Evolutionary conservation across 37 sponge, comb jelly and placozoan genomes (phyloP).

Genomic region (Hexactinellida sp.): DNA sequence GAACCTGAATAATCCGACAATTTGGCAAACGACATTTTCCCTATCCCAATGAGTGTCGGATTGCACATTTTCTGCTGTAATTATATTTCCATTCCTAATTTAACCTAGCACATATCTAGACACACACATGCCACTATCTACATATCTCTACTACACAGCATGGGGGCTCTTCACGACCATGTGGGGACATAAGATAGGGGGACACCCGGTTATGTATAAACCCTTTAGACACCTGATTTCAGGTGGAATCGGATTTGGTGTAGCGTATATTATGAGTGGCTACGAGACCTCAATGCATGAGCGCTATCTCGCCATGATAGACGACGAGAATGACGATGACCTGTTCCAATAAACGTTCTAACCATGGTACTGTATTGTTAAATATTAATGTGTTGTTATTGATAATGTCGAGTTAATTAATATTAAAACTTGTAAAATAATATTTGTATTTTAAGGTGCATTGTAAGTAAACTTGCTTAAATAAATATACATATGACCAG

Average conservation of each 20-base stretch:
- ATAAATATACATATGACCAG: no score
- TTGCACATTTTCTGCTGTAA: no score
- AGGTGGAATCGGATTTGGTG: background rate
- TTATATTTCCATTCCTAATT: no score
- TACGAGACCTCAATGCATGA: background rate
- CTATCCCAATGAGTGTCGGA: no score
- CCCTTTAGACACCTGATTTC: background rate
- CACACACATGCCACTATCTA: background rate
- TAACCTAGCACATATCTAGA: no score
- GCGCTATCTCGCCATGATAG: background rate
- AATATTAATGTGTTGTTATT: no score
- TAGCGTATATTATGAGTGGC: background rate
- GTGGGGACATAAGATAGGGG: background rate
- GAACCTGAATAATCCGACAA: no score
- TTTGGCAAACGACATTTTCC: no score
- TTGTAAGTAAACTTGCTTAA: no score
- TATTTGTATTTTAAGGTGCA: no score
- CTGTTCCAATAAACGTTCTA: background rate
- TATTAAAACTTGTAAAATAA: background rate
- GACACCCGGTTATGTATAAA: background rate
- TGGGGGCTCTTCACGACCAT: slow-evolving; percentile 13
- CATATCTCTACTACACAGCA: background rate
- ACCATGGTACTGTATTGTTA: background rate
- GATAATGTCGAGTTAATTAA: background rate
- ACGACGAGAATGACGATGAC: background rate